These are phyloP conservation scores for Idris sp. DNA, from an alignment of 1,140 invertebrate species.

Conservation along the genomic window DNA sequence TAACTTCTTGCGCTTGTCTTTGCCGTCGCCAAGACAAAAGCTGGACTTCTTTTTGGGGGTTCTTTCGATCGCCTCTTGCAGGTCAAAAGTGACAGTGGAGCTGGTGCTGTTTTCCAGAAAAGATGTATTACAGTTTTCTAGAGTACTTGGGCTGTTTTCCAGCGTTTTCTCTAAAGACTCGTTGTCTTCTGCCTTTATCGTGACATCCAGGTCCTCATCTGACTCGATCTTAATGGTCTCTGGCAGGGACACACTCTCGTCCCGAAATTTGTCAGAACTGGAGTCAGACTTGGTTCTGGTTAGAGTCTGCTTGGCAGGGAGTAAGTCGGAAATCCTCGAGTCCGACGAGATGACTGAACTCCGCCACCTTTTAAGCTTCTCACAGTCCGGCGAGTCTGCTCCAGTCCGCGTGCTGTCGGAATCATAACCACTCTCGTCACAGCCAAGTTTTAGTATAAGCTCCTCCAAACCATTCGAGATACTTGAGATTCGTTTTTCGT, in stretches of 20 bases:
- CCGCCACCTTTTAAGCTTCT: slow-evolving; percentile 66
- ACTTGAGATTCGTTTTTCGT: slow-evolving; percentile 59
- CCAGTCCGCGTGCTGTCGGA: slow-evolving; percentile 81
- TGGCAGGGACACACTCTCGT: neutral
- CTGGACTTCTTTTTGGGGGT: slow-evolving; percentile 30
- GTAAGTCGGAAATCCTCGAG: slow-evolving; percentile 67
- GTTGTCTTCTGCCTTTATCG: neutral
- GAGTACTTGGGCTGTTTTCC: neutral
- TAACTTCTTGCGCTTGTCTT: slow-evolving; percentile 18
- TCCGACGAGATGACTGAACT: slow-evolving; percentile 71
- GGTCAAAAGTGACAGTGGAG: slow-evolving; percentile 2
- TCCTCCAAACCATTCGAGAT: slow-evolving; percentile 72
- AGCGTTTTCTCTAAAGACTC: neutral
- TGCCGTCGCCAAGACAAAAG: slow-evolving; percentile 17
- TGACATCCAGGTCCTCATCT: neutral
- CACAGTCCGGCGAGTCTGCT: slow-evolving; percentile 79
- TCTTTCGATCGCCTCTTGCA: neutral
- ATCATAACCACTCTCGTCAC: slow-evolving; percentile 83
- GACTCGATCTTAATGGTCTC: neutral
- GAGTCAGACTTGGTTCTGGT: neutral
- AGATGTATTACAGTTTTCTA: slow-evolving; percentile 1
- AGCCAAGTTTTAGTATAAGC: slow-evolving; percentile 75
- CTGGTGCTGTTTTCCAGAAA: neutral
- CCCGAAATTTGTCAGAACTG: neutral
- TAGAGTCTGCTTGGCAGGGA: slow-evolving; percentile 39